Conservation (phyloP, 92 coral and sea anemone genomes). For the Porites evermanni region DNA sequence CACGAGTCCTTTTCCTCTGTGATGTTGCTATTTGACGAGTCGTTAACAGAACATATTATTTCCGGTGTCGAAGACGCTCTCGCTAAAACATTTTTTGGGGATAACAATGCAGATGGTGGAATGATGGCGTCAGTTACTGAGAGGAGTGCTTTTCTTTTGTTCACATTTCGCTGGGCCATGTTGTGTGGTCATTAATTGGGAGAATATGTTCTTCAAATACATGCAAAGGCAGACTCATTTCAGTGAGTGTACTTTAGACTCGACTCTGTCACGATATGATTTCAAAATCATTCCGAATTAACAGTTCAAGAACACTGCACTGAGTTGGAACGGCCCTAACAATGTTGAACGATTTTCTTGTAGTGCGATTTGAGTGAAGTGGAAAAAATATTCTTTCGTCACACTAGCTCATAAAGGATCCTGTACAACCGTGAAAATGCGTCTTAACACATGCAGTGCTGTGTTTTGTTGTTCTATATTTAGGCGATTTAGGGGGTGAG, state of each 20-base stretch:
- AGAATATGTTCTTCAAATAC: background rate
- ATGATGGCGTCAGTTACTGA: constrained; percentile 18
- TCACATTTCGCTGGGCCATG: constrained; percentile 20
- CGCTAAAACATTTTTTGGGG: constrained; percentile 25
- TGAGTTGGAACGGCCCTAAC: background rate
- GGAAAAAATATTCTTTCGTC: constrained; percentile 8
- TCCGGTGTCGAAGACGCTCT: constrained; percentile 52
- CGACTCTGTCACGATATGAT: background rate
- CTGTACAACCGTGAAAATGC: constrained; percentile 10
- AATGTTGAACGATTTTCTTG: background rate
- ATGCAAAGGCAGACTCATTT: background rate
- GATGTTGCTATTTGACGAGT: background rate
- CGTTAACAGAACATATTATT: constrained; percentile 8
- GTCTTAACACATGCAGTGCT: background rate
- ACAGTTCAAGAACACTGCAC: background rate
- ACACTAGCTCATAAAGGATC: background rate
- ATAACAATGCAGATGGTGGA: constrained; percentile 7
- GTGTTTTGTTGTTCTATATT: constrained; percentile 1
- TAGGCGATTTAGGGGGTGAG: background rate
- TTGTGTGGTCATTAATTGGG: background rate
- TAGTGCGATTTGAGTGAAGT: background rate
- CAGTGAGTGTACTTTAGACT: background rate
- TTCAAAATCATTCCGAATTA: background rate
- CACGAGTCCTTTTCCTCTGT: constrained; percentile 32
- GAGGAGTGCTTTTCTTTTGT: constrained; percentile 11